Conservation (phyloP, 2,113 vertebrate species). For the Aphyosemion australe region DNA sequence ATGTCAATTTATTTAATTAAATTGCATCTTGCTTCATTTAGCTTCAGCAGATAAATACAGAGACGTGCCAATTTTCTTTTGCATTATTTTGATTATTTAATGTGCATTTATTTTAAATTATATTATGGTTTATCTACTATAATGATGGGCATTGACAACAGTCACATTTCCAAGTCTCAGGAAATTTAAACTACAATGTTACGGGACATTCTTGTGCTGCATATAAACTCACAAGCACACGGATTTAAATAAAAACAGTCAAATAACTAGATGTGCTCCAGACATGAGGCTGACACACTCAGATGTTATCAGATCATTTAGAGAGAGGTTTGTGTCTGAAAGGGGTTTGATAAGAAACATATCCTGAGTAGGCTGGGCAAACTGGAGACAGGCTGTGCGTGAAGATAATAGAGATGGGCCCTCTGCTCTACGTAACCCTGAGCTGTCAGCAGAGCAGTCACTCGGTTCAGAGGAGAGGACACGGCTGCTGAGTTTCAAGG, state of each 20-base stretch:
- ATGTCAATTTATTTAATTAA: too few species aligned
- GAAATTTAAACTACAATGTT: too few species aligned
- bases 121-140: too few species aligned
- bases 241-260: neutral
- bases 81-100: too few species aligned
- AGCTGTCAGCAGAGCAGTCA: constrained; percentile 32
- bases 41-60: too few species aligned
- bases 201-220: too few species aligned
- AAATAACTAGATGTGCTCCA: neutral
- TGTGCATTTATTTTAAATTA: too few species aligned
- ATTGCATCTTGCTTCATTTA: too few species aligned
- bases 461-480: constrained; percentile 29
- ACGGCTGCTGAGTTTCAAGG: constrained; percentile 45
- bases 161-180: too few species aligned
- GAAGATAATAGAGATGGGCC: constrained; percentile 54
- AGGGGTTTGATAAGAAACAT: constrained; percentile 56
- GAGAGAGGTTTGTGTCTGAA: constrained; percentile 20
- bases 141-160: too few species aligned
- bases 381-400: constrained; percentile 45
- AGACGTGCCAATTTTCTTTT: too few species aligned
- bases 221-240: neutral
- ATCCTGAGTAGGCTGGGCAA: constrained; percentile 19
- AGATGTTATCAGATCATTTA: constrained; percentile 3
- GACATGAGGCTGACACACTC: neutral
- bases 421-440: constrained; percentile 6